Percentiles rank a stretch among this genome's conserved stretches.
Conservation (phyloP, 2,888 invertebrate genomes). For the Mesoligia furuncula region DNA sequence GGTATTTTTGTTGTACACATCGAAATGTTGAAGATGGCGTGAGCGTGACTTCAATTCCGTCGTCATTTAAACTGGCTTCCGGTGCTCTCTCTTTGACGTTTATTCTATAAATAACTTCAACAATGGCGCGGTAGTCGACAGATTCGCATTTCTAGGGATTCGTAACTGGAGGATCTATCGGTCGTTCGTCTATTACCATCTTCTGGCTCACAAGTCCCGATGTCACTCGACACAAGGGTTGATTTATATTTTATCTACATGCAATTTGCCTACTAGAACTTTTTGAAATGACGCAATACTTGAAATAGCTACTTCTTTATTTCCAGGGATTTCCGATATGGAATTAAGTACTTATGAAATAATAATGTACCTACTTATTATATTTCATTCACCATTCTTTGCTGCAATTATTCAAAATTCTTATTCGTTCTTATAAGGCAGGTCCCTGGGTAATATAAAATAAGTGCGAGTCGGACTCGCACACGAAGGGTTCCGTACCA, state of each 20-base stretch:
- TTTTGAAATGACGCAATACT: background rate
- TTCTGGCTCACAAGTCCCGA: background rate
- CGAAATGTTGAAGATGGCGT: background rate
- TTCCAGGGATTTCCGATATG: background rate
- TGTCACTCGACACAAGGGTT: background rate
- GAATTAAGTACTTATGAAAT: background rate
- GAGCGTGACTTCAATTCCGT: conserved; percentile 27
- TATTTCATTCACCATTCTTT: background rate
- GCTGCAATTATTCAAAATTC: background rate
- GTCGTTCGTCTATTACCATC: conserved; percentile 6
- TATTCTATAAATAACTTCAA: conserved; percentile 47
- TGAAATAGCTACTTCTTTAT: background rate
- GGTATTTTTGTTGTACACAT: conserved; percentile 4
- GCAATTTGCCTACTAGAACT: background rate
- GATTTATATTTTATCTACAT: background rate
- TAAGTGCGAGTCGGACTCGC: too few relatives aligned
- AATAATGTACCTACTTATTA: background rate
- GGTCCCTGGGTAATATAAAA: background rate
- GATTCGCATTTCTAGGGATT: conserved; percentile 33
- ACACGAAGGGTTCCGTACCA: too few relatives aligned
- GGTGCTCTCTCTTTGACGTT: conserved; percentile 31
- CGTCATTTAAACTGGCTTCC: conserved; percentile 30
- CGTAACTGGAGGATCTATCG: conserved; percentile 12
- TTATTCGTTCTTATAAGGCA: background rate
- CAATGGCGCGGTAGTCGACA: conserved; percentile 25